Evolutionary conservation across 2,797 vertebrate genomes (phyloP), one percentile per base, ranked within the genome.

Genomic region (Ara ararauna): DNA sequence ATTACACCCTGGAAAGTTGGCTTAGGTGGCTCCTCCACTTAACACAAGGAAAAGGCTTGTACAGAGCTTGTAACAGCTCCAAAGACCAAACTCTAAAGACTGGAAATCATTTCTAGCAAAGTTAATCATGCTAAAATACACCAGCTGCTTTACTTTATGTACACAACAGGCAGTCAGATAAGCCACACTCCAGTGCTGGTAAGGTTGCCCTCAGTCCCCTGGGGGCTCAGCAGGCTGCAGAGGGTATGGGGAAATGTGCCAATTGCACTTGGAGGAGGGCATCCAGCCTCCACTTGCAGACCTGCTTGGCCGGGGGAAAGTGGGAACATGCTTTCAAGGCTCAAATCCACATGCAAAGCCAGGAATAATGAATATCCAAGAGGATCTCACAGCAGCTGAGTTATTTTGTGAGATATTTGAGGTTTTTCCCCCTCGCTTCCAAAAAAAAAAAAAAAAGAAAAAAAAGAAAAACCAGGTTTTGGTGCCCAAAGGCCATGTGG

Each of bases 341-440:
- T 84, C 66, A 78, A 78, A 42, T 30, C 42, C 32, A 75, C 27
- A 34, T 24, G 60, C 7, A 66, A 81, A 93, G 10, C 18, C 70
- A 92, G 76, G 81, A 87, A 68, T 70, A n/a, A 54, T 30, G 26
- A 81, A 36, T 66, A 68, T 34, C 18, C 20, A 44, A 76, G 29
- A 76, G 58, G 24, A 73, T 29, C 20, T 95, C 26, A 38, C 5
- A 65, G 21, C 26, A 90, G 30, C 21, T 79, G 70, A 64, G 44
- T 73, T 83, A 51, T 47, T 56, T 22, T 32, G 36, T 67, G 54
- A 88, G 50, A 38, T 8, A 2, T 38, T 72, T 36, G 12, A 6
- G 4, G 13, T 0, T 42, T 29, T 11, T 14, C 4, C 1, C 0
- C 3, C 7, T 3, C 1, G 0, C 14, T 23, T 24, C 32, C 2